These are phyloP conservation scores for Scytalopus superciliaris DNA, from an alignment of 2,113 vertebrate species.

Conservation along the genomic window DNA sequence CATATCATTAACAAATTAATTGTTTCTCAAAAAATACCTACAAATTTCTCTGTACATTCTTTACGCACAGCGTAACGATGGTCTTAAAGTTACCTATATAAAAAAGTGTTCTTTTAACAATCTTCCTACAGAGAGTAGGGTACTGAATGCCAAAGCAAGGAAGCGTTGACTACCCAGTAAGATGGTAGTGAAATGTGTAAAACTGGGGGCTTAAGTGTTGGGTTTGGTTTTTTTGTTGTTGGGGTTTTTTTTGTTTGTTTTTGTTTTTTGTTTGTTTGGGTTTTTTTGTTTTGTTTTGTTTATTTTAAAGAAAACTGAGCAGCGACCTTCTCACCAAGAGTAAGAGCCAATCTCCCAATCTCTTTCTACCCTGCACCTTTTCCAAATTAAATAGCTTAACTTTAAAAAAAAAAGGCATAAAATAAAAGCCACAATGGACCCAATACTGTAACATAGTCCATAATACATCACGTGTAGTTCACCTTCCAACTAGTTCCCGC, in stretches of 20 bases:
- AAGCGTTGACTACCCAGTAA: slow-evolving; percentile 81
- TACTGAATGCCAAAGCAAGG: slow-evolving; percentile 84
- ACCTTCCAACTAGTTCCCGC: slow-evolving; percentile 3
- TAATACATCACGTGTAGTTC: slow-evolving; percentile 34
- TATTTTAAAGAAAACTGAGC: slow-evolving; percentile 54
- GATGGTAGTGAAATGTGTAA: slow-evolving; percentile 83
- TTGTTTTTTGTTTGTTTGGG: too few species aligned
- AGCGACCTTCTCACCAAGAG: slow-evolving; percentile 56
- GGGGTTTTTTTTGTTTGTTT: background rate
- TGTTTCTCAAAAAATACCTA: slow-evolving; percentile 99
- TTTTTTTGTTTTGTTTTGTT: background rate
- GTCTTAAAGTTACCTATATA: slow-evolving; percentile 99
- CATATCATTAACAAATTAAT: slow-evolving; percentile 99
- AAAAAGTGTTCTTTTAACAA: slow-evolving; percentile 87
- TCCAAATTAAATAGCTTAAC: slow-evolving; percentile 52
- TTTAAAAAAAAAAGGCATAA: background rate
- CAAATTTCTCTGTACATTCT: slow-evolving; percentile 99
- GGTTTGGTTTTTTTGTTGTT: background rate
- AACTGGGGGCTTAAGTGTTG: slow-evolving; percentile 24
- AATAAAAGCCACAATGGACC: slow-evolving; percentile 60
- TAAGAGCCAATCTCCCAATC: slow-evolving; percentile 19
- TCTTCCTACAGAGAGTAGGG: slow-evolving; percentile 91
- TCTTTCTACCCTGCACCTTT: slow-evolving; percentile 25
- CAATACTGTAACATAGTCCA: slow-evolving; percentile 51
- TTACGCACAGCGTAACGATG: slow-evolving; percentile 99